Base-by-base conservation (phyloP, 2,888 invertebrate species). In the Diaperis boleti region DNA sequence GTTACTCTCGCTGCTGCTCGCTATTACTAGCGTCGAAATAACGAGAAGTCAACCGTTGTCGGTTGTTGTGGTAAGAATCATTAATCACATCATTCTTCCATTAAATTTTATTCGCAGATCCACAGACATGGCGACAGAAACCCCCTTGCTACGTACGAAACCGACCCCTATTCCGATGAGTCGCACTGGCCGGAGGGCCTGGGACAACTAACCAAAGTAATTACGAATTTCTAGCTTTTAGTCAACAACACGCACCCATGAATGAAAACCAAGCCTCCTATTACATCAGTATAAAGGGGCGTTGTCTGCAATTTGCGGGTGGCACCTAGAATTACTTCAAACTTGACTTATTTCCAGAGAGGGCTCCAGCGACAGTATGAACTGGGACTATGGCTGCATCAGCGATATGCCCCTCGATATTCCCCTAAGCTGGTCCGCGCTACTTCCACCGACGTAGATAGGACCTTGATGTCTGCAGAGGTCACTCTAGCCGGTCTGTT, bases 401-500 rank as follows among this genome's bases (percentile, higher is more conserved):
- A 84, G 39, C 85, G 92, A n/a, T 95, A 95, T 3, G 82, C 83
- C 13, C 70, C 77, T 1, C 73, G 74, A 3, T 91, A 89, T 73
- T 82, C 83, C 3, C 80, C 78, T 17, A 80, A 84, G 17, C 83
- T 87, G 73, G 82, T 90, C 29, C 82, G 82, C 71, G 81, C 90
- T 1, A 81, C 84, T 47, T 92, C 94, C 42, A 94, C 95, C 0
- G 92, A 95, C 81, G 89, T 91, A 11, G 94, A 96, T 81, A 87
- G 96, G 15, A 93, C 95, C 0, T 81, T 96, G 8, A 94, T 94
- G 91, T 94, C 94, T 61, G 95, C 93, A 0, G 85, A 90, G 74
- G 84, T 89, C 0, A 89, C 92, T 77, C 83, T 95, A 65, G 92
- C 94, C 54, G 92, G 92, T 0, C 75, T 92, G 56, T 92, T 87